Percentiles rank a stretch among this genome's conserved stretches.
Evolutionary conservation across 2,797 vertebrate species (phyloP).

Genomic region (Orestias chungarensis): DNA sequence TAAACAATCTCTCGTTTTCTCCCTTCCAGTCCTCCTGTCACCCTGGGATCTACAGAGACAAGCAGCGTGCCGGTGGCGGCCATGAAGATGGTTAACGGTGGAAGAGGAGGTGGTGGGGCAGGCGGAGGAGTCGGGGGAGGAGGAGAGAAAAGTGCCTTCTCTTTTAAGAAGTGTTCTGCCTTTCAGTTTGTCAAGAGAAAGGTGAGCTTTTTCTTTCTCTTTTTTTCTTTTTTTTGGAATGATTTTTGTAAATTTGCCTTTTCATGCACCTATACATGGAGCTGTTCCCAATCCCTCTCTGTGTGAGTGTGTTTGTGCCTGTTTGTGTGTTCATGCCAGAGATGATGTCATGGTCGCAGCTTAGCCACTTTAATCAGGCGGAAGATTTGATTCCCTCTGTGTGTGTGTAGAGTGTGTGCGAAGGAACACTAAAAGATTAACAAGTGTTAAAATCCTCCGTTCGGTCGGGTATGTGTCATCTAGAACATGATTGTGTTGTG

Average conservation of each 20-base stretch:
- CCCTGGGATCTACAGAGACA: conserved; percentile 81
- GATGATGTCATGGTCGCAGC: conserved; percentile 73
- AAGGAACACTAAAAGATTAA: conserved; percentile 32
- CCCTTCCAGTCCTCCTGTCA: conserved; percentile 65
- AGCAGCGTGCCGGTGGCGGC: conserved; percentile 75
- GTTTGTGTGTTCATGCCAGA: conserved; percentile 24
- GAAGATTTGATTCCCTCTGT: conserved; percentile 30
- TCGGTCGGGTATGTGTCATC: conserved; percentile 34
- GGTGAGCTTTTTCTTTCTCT: conserved; percentile 89
- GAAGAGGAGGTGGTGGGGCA: conserved; percentile 50
- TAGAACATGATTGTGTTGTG: conserved; percentile 50
- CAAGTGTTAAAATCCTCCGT: conserved; percentile 42
- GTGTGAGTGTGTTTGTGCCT: conserved; percentile 20
- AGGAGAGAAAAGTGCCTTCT: conserved; percentile 86
- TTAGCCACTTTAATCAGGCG: conserved; percentile 36
- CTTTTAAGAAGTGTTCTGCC: conserved; percentile 97
- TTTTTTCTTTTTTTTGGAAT: conserved; percentile 9
- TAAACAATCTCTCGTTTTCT: conserved; percentile 25
- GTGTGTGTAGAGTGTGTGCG: conserved; percentile 36
- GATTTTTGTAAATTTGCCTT: conserved; percentile 8
- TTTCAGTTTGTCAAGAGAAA: conserved; percentile 98
- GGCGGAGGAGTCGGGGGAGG: conserved; percentile 40
- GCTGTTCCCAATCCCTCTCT: conserved; percentile 6
- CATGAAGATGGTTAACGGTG: conserved; percentile 80
- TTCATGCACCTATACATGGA: conserved; percentile 13